Evolutionary conservation across 2,797 vertebrate species (phyloP), one percentile per base, ranked within the genome.

Genomic region (Ceryle rudis): DNA sequence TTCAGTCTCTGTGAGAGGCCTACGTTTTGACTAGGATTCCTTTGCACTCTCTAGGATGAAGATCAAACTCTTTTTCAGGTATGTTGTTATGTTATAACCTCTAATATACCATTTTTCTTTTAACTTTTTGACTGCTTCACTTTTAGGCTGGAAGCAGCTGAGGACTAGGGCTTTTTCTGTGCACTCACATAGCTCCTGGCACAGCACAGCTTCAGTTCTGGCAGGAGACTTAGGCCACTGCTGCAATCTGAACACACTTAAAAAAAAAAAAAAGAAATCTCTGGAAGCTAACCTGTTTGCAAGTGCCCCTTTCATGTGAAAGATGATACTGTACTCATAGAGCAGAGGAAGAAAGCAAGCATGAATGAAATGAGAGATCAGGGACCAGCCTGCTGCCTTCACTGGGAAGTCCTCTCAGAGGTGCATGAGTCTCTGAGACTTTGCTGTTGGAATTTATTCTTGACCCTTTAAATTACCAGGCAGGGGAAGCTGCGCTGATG

Each of bases 361-460:
- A 1, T 74, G 52, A 85, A 72, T 65, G 26, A 82, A 87, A 73
- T 26, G 44, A 70, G 66, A 73, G 49, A 93, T 42, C 11, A 47
- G 57, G 49, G 31, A 73, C 11, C 46, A 79, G 19, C 55, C 62
- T 0, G 0, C 72, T 42, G 29, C 47, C 4, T 5, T 75, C 58
- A 62, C 8, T 52, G n/a, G 33, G 47, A 83, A 49, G 19, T 62
- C 54, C 31, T 77, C 17, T 69, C 3, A 1, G 28, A 86, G 44
- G 6, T 4, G 1, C 0, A 0, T 0, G 1, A 57, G 5, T 65
- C 61, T 69, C 29, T 61, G 31, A 85, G 66, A 23, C 16, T 84
- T 62, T 35, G 21, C 57, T 71, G 25, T 9, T 23, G 13, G 29
- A 79, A 9, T 69, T 90, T 65, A 57, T 93, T 88, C 46, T 64